Conservation (phyloP, 2,113 vertebrate genomes). For the Tragelaphus strepsiceros region DNA sequence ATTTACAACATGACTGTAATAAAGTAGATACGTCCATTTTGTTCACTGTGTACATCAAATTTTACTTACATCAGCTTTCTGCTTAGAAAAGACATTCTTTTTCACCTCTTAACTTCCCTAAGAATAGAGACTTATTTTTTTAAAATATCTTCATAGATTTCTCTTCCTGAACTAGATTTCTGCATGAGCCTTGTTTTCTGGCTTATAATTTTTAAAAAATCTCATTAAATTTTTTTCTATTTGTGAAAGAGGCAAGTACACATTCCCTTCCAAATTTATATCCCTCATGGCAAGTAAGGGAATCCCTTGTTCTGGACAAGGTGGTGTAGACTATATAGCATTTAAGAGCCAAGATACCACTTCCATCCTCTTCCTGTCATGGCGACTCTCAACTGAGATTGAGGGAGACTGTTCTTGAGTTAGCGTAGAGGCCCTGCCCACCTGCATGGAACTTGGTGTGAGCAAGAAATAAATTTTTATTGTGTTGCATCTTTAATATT, state of each 20-base stretch:
- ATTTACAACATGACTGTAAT: neutral
- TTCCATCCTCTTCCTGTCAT: neutral
- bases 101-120: neutral
- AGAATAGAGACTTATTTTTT: neutral
- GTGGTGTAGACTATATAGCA: neutral
- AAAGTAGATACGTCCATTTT: neutral
- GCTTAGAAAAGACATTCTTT: neutral
- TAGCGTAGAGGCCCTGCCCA: neutral
- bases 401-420: neutral
- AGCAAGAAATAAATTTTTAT: neutral
- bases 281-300: neutral
- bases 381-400: neutral
- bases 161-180: neutral
- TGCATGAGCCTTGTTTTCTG: neutral
- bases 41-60: neutral
- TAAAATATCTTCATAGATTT: neutral
- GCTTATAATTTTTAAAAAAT: neutral
- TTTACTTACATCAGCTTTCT: neutral
- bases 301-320: neutral
- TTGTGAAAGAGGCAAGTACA: neutral
- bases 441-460: neutral
- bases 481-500: neutral
- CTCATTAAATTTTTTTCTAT: neutral
- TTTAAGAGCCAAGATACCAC: neutral
- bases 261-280: neutral